Conservation (phyloP, 2,113 vertebrate genomes). For the Pimephales promelas region DNA sequence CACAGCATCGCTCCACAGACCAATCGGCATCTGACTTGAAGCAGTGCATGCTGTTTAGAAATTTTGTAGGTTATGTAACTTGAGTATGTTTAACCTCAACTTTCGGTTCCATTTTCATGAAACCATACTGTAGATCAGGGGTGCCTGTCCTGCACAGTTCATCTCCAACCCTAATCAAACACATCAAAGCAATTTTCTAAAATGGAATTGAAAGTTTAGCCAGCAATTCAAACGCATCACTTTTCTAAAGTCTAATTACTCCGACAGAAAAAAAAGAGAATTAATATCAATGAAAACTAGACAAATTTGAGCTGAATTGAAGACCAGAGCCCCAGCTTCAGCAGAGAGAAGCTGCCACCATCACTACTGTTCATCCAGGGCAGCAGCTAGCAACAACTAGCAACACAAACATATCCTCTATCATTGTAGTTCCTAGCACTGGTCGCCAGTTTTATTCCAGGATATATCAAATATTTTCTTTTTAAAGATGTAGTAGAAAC, state of each 20-base stretch:
- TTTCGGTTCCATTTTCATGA: too few relatives aligned
- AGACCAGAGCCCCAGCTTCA: not conserved
- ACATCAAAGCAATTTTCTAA: conserved; percentile 68
- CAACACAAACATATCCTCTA: not conserved
- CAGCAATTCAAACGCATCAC: not conserved
- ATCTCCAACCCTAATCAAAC: too few relatives aligned
- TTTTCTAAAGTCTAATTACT: not conserved
- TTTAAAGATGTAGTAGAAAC: conserved; percentile 60
- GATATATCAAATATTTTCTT: conserved; percentile 62
- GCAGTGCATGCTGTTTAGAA: too few relatives aligned
- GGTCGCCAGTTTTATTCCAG: not conserved
- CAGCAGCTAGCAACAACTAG: conserved; percentile 49
- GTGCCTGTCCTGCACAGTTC: too few relatives aligned
- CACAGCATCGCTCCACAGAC: too few relatives aligned
- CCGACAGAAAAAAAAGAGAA: not conserved
- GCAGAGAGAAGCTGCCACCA: not conserved
- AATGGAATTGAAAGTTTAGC: not conserved
- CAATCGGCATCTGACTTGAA: too few relatives aligned
- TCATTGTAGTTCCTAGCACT: not conserved
- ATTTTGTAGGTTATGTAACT: too few relatives aligned
- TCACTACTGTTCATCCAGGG: not conserved
- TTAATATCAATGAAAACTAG: not conserved
- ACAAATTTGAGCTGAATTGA: not conserved
- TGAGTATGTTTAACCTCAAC: too few relatives aligned
- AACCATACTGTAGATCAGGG: too few relatives aligned